Percentiles rank a stretch among this genome's conserved stretches.
These are phyloP conservation scores for Mesocricetus auratus DNA, from an alignment of 2,113 vertebrate genomes.

Conservation along the genomic window DNA sequence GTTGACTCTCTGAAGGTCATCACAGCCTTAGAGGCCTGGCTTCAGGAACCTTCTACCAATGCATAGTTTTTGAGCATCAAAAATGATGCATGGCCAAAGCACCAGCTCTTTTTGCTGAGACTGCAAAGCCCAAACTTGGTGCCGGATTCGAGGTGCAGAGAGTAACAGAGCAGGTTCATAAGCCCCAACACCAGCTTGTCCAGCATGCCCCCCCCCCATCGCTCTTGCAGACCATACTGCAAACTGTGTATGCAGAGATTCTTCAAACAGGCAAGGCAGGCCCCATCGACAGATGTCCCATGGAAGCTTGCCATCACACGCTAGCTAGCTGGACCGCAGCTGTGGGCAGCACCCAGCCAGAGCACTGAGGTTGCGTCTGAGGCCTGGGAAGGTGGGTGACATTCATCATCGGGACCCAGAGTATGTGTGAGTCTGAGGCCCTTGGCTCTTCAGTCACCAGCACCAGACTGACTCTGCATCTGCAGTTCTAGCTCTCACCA, in stretches of 20 bases:
- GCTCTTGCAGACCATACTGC: neutral
- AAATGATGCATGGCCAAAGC: neutral
- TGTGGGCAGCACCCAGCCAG: neutral
- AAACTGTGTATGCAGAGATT: neutral
- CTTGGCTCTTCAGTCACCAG: neutral
- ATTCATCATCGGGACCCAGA: neutral
- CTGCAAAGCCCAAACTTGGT: neutral
- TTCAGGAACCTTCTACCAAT: neutral
- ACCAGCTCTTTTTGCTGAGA: neutral
- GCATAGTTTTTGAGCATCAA: neutral
- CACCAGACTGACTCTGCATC: neutral
- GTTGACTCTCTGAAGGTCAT: neutral
- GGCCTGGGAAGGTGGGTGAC: too few species aligned
- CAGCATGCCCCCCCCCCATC: accelerated
- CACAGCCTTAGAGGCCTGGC: neutral
- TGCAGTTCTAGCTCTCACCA: neutral
- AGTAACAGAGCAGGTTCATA: accelerated
- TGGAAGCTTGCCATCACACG: neutral
- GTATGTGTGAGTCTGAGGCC: neutral
- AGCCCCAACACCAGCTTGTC: neutral
- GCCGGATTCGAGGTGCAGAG: neutral
- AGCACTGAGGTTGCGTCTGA: neutral
- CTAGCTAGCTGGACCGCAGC: neutral
- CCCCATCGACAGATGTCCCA: accelerated
- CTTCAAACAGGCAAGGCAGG: neutral